Evolutionary conservation across 2,888 invertebrate species (phyloP), one percentile per base, ranked within the genome.

Genomic region (Ornithoptera alexandrae): DNA sequence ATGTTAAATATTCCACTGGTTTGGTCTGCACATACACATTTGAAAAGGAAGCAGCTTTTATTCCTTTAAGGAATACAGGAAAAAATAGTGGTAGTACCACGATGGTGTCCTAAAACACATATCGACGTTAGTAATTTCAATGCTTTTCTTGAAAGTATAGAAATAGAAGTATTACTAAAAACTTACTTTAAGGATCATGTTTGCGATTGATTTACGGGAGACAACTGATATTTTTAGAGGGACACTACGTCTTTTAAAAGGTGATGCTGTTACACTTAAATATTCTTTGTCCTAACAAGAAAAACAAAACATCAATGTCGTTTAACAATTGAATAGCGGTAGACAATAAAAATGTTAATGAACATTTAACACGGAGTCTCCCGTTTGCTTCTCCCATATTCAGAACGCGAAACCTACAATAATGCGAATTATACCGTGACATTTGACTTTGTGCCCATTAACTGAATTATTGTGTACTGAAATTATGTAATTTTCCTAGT

Each of bases 261-360:
- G 75, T 77, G 78, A 83, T 85, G 88, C 87, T 86, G 88, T 87
- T 83, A 81, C 80, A 75, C 75, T 84, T 85, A 92, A 88, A 87
- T 90, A 90, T 90, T 82, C 87, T 82, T 83, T 89, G 87, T 88
- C 82, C 88, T 87, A 89, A 91, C 84, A 90, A 88, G 88, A 89
- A 91, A 53, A 88, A 91, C 91, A 88, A 92, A 92, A 85, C 85
- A 87, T 85, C 92, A 92, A 92, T 92, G 92, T 90, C 92, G 84
- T 84, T 84, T 82, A 87, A 82, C 82, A 82, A 79, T 80, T 88
- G 88, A 90, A 91, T 85, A 88, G 88, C 74, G 79, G 79, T 76
- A 73, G 85, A 92, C 90, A 92, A 92, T 90, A 84, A 88, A 88
- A 85, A 92, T 91, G 92, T 76, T 84, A 91, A 92, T 92, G 80